Base-by-base conservation (phyloP, 1,140 invertebrate genomes). In the Adelges cooleyi region DNA sequence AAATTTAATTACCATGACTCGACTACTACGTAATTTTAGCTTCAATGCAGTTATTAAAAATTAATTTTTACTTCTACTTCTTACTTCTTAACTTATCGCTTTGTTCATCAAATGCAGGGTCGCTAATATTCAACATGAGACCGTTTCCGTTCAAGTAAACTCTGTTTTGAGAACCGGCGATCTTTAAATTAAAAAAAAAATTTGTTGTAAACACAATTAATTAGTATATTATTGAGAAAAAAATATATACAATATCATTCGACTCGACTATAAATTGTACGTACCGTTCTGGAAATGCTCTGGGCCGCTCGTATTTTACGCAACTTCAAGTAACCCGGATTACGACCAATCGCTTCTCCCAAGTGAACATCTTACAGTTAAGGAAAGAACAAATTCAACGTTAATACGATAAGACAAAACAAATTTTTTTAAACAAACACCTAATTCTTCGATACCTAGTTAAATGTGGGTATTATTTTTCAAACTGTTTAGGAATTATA, bases 241-340 rank as follows among this genome's bases (percentile, higher is more conserved):
- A 48, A 48, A 6, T n/a, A 48, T 5, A 17, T 22, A 48, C n/a
- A 48, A 48, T 8, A 4, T 6, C 5, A 48, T 8, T 15, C n/a
- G 5, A 17, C 20, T 6, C 20, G n/a, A 17, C n/a, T 48, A 17
- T 48, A 17, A 5, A 22, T 17, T 6, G 6, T 33, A 33, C 80
- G 82, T 82, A 96, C 91, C 69, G 93, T 98, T 80, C 90, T 85
- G 20, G 97, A 89, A 77, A 99, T 98, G 72, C 86, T 93, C 74
- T 98, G 95, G 3, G 97, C 92, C 40, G 96, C 97, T 72, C 94
- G 82, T 69, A 99, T 91, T 77, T 99, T 99, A 68, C 97, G 82
- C 68, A 99, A 77, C 75, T 99, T 99, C 65, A 99, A 78, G 72
- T 98, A 99, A 74, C 96, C 97, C 69, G 95, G 95, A 78, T 98